phyloP scores from a whole-genome alignment of 1,140 invertebrate species.

The Hormaphis cornu region DNA sequence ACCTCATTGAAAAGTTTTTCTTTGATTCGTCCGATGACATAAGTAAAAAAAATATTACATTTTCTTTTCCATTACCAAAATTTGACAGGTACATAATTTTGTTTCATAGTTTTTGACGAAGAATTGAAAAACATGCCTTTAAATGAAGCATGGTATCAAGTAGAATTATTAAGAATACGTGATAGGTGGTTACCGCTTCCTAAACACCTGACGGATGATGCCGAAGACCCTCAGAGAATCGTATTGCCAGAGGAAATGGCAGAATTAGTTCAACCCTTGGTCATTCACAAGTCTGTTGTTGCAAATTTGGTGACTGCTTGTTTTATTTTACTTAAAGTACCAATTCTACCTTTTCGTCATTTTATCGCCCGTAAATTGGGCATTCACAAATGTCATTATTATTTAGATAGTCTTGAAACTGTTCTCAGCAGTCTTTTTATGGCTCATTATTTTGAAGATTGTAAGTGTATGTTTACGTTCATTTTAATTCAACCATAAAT shows the following conservation, averaged over 20 bases:
- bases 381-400: constrained; percentile 15
- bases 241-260: constrained; percentile 54
- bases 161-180: constrained; percentile 53
- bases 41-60: not conserved
- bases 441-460: constrained; percentile 24
- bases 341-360: constrained; percentile 14
- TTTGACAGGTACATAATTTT: not conserved
- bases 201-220: constrained; percentile 42
- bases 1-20: constrained; percentile 15
- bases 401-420: constrained; percentile 20
- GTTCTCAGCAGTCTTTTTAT: constrained; percentile 22
- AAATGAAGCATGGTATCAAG: constrained; percentile 47
- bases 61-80: not conserved
- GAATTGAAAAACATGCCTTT: constrained; percentile 7
- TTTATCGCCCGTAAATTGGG: constrained; percentile 13
- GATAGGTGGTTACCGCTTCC: constrained; percentile 51
- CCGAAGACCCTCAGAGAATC: constrained; percentile 49
- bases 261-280: constrained; percentile 54
- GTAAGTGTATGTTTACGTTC: constrained; percentile 1
- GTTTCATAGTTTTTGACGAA: constrained; percentile 1
- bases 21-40: constrained; percentile 10
- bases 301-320: not conserved
- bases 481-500: not conserved
- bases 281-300: constrained; percentile 38
- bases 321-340: constrained; percentile 26